Conservation (phyloP, 92 coral and sea anemone species). For the Meandrina meandrites region DNA sequence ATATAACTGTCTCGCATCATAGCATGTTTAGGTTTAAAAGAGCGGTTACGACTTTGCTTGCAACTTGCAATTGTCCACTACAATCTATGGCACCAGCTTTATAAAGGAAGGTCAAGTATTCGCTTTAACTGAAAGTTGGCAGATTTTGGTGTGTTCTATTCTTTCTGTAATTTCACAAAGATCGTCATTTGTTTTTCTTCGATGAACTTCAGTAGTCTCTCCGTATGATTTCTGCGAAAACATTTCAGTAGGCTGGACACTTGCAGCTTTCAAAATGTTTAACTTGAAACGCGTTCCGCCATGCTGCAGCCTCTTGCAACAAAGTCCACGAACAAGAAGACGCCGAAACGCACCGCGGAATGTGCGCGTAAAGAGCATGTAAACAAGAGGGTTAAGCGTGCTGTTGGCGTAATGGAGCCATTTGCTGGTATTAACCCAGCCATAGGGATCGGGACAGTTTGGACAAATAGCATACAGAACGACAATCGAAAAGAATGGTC, state of each 20-base stretch:
- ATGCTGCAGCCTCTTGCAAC: conserved; percentile 1
- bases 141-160: not conserved
- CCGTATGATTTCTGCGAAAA: not conserved
- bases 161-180: not conserved
- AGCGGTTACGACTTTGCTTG: too few relatives aligned
- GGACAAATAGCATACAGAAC: conserved; percentile 64
- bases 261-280: conserved; percentile 8
- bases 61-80: not conserved
- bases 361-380: conserved; percentile 62
- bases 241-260: conserved; percentile 6
- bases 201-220: not conserved
- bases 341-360: conserved; percentile 72
- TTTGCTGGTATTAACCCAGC: conserved; percentile 60
- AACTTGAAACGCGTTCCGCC: conserved; percentile 17
- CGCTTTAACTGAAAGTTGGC: not conserved
- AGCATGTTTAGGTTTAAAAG: too few relatives aligned
- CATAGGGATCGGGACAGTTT: conserved; percentile 34
- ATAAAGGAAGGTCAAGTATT: not conserved
- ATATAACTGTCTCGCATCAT: too few relatives aligned
- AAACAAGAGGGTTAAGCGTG: conserved; percentile 74
- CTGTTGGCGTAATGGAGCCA: conserved; percentile 83
- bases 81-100: not conserved
- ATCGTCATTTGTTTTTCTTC: not conserved
- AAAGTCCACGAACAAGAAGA: conserved; percentile 46
- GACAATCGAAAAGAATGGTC: conserved; percentile 77